These are phyloP conservation scores for Brachynemurus nebulosus DNA, from an alignment of 2,888 invertebrate genomes.

Conservation along the genomic window DNA sequence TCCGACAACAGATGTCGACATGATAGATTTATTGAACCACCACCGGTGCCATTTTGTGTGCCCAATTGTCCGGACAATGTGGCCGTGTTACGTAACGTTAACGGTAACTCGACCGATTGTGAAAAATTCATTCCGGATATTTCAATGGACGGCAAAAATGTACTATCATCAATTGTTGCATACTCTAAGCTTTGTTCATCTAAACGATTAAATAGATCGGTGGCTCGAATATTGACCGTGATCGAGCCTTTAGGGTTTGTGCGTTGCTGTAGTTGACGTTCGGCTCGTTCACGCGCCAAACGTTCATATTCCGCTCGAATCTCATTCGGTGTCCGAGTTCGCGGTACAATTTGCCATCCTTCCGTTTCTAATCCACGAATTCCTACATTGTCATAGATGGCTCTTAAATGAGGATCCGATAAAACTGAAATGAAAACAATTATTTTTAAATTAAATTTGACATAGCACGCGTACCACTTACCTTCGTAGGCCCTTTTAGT, in stretches of 20 bases:
- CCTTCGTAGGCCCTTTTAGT: constrained; percentile 89
- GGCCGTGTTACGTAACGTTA: constrained; percentile 74
- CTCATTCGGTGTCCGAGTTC: constrained; percentile 87
- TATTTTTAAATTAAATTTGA: constrained; percentile 18
- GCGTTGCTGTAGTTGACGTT: constrained; percentile 71
- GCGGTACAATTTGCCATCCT: constrained; percentile 89
- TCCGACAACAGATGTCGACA: constrained; percentile 67
- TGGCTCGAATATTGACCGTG: constrained; percentile 79
- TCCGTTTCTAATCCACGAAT: constrained; percentile 83
- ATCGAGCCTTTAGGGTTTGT: constrained; percentile 87
- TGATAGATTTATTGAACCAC: constrained; percentile 61
- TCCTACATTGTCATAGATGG: constrained; percentile 88
- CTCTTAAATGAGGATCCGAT: constrained; percentile 83
- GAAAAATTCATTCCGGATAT: constrained; percentile 86
- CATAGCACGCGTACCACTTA: constrained; percentile 23
- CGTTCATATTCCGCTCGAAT: constrained; percentile 95
- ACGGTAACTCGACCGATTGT: constrained; percentile 86
- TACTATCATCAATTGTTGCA: constrained; percentile 14
- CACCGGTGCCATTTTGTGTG: constrained; percentile 79
- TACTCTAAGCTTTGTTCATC: constrained; percentile 53
- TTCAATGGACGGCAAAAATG: constrained; percentile 60
- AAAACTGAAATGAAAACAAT: too few species aligned
- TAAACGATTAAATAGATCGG: constrained; percentile 80
- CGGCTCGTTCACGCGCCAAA: constrained; percentile 69
- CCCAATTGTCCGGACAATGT: constrained; percentile 69